Conservation (phyloP, 1,140 invertebrate species). For the Drosophila micromelanica region DNA sequence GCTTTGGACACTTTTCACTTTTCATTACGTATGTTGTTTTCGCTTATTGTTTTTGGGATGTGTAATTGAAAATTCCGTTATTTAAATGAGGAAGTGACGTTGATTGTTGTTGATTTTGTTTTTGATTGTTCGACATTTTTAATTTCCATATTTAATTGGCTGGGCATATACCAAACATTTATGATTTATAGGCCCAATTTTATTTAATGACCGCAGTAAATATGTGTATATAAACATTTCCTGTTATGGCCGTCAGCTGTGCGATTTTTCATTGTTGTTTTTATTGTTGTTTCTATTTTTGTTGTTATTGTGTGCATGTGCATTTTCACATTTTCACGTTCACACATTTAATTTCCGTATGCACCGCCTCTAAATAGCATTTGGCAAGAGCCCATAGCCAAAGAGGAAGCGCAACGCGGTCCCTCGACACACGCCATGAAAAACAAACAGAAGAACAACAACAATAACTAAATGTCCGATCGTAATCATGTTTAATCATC, state of each 20-base stretch:
- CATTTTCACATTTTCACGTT: constrained; percentile 34
- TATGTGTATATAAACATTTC: constrained; percentile 57
- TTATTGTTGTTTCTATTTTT: constrained; percentile 22
- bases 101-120: constrained; percentile 35
- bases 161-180: constrained; percentile 27
- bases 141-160: constrained; percentile 79
- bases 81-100: constrained; percentile 82
- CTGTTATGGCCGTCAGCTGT: constrained; percentile 44
- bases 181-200: constrained; percentile 37
- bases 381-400: constrained; percentile 74
- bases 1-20: constrained; percentile 50
- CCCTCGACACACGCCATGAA: constrained; percentile 60
- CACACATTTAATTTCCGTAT: constrained; percentile 70
- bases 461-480: constrained; percentile 4
- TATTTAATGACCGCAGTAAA: constrained; percentile 51
- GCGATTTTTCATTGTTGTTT: constrained; percentile 37
- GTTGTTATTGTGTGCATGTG: constrained; percentile 13
- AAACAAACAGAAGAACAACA: constrained; percentile 43
- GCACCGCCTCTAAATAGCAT: constrained; percentile 72
- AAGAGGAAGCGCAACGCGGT: constrained; percentile 68
- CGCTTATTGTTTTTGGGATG: constrained; percentile 63
- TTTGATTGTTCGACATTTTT: constrained; percentile 38
- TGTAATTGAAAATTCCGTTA: constrained; percentile 80
- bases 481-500: constrained; percentile 52
- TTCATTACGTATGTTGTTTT: constrained; percentile 70